Conservation (phyloP, 2,797 vertebrate genomes). For the Octomys mimax region DNA sequence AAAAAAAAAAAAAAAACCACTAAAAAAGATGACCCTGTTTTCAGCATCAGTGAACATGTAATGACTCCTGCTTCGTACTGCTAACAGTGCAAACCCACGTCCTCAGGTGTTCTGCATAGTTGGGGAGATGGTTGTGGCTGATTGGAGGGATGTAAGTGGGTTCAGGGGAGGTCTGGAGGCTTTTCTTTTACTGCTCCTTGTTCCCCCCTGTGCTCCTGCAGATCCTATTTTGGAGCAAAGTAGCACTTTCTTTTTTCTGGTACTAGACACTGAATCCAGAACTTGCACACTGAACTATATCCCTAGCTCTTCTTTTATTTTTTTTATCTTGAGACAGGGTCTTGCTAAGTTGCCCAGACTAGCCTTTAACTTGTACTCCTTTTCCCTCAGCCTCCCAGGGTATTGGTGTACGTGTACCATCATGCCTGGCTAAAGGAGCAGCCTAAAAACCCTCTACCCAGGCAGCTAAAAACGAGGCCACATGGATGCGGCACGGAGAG, state of each 20-base stretch:
- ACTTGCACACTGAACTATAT: not conserved
- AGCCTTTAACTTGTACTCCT: not conserved
- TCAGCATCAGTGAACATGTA: not conserved
- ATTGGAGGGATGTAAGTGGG: not conserved
- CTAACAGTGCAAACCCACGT: not conserved
- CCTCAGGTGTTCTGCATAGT: no score
- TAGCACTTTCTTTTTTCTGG: not conserved
- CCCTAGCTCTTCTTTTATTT: not conserved
- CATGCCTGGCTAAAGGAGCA: not conserved
- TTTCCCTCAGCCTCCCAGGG: not conserved
- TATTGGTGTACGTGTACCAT: not conserved
- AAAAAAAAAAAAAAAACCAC: no score
- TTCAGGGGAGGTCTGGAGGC: not conserved
- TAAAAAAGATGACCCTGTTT: no score
- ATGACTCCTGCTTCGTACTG: not conserved
- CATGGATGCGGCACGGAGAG: not conserved
- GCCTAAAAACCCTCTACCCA: not conserved
- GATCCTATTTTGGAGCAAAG: not conserved
- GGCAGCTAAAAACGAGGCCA: not conserved
- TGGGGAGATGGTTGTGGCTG: not conserved
- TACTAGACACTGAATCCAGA: not conserved
- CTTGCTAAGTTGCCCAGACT: not conserved
- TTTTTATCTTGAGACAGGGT: not conserved
- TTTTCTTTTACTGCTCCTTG: not conserved
- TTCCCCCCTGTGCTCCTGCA: not conserved